Evolutionary conservation across 2,797 vertebrate genomes (phyloP), one percentile per base, ranked within the genome.

Genomic region (Alosa sapidissima): DNA sequence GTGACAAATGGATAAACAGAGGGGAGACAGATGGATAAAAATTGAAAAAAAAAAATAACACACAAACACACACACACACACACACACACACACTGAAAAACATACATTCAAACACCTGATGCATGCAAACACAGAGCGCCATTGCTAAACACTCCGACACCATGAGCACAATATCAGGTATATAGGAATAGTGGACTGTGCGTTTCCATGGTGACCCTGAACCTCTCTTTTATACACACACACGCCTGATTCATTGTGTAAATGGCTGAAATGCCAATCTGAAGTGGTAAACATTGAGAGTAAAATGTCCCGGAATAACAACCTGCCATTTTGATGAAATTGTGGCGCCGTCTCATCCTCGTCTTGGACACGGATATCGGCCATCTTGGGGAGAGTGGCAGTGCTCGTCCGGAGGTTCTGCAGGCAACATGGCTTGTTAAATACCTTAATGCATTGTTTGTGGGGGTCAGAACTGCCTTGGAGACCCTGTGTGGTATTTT

Each of bases 361-460:
- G 45, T 75, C 68, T 75, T 75, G 68, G 68, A 58, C 36, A 11
- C 2, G 14, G 5, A 33, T 19, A 41, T 75, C 0, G 6, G 28
- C 33, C 68, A 75, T 75, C 13, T 75, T 33, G 36, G 65, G 36
- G 68, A 16, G 68, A 75, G 68, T 45, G 33, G 33, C 33, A 41
- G 68, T 75, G 36, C 68, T 19, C 13, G 36, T 72, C 65, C 36
- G 4, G 68, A 24, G 65, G 62, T 8, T 33, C 16, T 2, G 19
- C 13, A 5, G 10, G 49, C n/a, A 48, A 6, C 33, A 48, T 2
- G 7, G 52, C 41, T 60, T 41, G 82, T 60, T 82, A 21, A 82
- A 36, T 54, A 82, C 54, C 24, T n/a, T 75, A 75, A 75, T 75
- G 68, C 45, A 75, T 75, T 75, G 68, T 75, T 75, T 75, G 68